Conservation (phyloP, 2,113 vertebrate species). For the Chionis minor region DNA sequence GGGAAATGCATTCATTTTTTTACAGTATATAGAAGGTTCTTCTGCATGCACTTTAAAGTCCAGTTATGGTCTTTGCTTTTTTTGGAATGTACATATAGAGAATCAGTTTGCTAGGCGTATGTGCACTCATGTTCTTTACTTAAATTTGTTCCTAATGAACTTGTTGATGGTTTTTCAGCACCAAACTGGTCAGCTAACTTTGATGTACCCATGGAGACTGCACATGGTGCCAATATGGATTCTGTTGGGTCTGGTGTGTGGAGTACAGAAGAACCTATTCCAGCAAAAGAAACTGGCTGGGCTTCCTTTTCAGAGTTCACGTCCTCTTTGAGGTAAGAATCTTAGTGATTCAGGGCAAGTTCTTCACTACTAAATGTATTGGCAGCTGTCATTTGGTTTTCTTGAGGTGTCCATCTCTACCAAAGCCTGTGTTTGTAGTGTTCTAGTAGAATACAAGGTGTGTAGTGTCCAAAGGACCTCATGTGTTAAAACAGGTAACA, state of each 20-base stretch:
- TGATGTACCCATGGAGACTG: constrained; percentile 94
- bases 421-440: neutral
- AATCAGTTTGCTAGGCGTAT: neutral
- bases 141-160: neutral
- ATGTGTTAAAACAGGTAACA: rapidly evolving
- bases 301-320: constrained; percentile 92
- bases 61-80: neutral
- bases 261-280: constrained; percentile 80
- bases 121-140: neutral
- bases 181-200: constrained; percentile 94
- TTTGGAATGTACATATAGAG: neutral
- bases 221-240: constrained; percentile 78
- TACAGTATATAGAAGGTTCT: neutral
- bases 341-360: neutral
- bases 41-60: constrained; percentile 23
- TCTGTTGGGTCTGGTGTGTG: constrained; percentile 82
- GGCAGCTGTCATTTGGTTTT: neutral
- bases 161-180: constrained; percentile 70
- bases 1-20: neutral
- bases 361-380: neutral
- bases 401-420: neutral
- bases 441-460: neutral
- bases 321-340: constrained; percentile 80
- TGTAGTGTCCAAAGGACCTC: neutral
- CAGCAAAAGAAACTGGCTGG: constrained; percentile 87